Evolutionary conservation across 2,113 vertebrate genomes (phyloP).

Genomic region (Ciconia boyciana): DNA sequence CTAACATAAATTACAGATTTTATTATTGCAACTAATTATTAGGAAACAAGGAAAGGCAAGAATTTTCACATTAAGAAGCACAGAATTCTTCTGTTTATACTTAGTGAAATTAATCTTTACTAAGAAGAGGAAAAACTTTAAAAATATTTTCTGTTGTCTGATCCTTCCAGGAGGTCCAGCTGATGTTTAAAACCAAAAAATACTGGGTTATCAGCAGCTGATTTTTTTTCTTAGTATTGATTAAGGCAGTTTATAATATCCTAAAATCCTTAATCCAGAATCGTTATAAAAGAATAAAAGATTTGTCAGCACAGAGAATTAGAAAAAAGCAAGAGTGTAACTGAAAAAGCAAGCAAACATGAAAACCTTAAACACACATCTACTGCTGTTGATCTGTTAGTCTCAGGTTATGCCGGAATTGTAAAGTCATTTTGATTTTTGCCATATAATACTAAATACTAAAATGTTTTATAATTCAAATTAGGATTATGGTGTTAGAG

Average conservation of each 20-base stretch:
- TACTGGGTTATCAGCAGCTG: neutral
- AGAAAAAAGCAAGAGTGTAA: neutral
- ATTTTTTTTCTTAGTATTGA: neutral
- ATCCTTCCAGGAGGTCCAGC: neutral
- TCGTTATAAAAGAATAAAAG: neutral
- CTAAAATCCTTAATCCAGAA: neutral
- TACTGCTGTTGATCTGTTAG: neutral
- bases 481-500: neutral
- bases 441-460: neutral
- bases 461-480: neutral
- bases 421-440: neutral
- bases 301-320: neutral
- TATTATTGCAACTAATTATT: neutral
- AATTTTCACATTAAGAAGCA: neutral
- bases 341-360: neutral
- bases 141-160: neutral
- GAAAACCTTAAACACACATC: neutral
- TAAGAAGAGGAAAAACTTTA: neutral
- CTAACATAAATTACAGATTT: neutral
- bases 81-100: neutral
- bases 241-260: neutral
- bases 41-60: neutral
- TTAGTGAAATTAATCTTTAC: neutral
- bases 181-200: neutral
- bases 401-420: neutral